Evolutionary conservation across 2,113 vertebrate genomes (phyloP), one percentile per base, ranked within the genome.

Genomic region (Trematomus loennbergii): DNA sequence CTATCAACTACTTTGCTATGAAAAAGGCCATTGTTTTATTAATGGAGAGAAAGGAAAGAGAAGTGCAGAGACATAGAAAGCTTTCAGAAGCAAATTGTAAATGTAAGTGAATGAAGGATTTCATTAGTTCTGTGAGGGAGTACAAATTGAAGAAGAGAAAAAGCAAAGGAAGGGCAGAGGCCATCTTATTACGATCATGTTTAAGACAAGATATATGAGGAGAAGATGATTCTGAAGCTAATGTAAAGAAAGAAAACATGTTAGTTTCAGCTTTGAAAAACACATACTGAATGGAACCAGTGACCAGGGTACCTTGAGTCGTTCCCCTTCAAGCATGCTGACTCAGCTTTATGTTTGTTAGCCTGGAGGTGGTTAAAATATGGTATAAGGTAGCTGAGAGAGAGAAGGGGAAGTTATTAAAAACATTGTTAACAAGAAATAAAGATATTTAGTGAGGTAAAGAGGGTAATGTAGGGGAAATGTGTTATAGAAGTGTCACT

Each of bases 181-280:
- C 40, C 13, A 45, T 66, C 45, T 64, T 53, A 83, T 80, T 76
- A 72, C 62, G 20, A 40, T 11, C 40, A 36, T 60, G 48, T 62
- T 70, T 70, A 64, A 12, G 53, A 59, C 33, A 17, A 46, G n/a
- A 58, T 45, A 55, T 64, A 60, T 4, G 29, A 29, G 29, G 29
- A 29, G 3, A 40, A 20, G 48, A 11, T 62, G 22, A 53, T 55
- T 50, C 15, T 25, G 9, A 58, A 60, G 48, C 53, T 66, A 15
- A 50, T 18, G 29, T 45, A 22, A 62, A 50, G 67, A 55, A 57
- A 57, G 16, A 68, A 77, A 50, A 2, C 6, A 45, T 55, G 10
- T 50, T 1, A 55, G 9, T 55, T 68, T 57, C 36, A 73, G 62
- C 46, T 46, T 48, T n/a, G 22, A 22, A 22, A 9, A 18, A 50